phyloP scores from a whole-genome alignment of 2,888 invertebrate genomes.

The Acrobasis consociella region DNA sequence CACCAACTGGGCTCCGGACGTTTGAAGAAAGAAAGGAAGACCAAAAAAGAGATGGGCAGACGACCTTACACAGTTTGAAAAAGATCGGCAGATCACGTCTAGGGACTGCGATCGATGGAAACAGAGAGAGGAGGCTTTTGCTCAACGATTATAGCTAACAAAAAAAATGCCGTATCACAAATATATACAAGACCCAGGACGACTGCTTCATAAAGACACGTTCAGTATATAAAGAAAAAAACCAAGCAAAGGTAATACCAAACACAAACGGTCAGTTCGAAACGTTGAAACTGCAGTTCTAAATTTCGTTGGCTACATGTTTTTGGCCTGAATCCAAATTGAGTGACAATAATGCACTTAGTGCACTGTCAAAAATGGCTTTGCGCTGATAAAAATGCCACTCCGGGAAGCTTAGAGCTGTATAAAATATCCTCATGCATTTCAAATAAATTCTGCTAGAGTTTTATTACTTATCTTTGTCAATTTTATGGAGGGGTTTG shows the following conservation, averaged over 20 bases:
- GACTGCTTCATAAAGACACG: no score
- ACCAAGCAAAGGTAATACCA: constrained; percentile 13
- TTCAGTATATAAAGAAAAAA: no score
- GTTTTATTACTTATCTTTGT: not conserved
- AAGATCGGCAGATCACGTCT: no score
- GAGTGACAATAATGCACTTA: constrained; percentile 61
- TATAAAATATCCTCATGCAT: constrained; percentile 10
- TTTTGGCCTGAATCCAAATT: constrained; percentile 56
- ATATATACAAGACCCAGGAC: no score
- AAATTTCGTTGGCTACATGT: constrained; percentile 29
- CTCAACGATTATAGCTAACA: no score
- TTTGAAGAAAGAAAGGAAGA: no score
- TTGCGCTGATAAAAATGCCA: constrained; percentile 45
- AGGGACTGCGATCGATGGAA: no score
- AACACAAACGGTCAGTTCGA: constrained; percentile 30
- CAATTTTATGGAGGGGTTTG: not conserved
- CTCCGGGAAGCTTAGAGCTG: constrained; percentile 28
- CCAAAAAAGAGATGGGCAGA: no score
- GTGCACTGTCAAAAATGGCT: constrained; percentile 52
- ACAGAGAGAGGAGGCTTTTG: no score
- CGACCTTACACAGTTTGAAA: no score
- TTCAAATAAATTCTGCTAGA: not conserved
- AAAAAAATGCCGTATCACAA: no score
- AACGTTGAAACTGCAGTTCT: constrained; percentile 25
- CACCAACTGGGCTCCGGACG: no score